Evolutionary conservation across 2,113 vertebrate species (phyloP).

Genomic region (Oceanodroma tethys): DNA sequence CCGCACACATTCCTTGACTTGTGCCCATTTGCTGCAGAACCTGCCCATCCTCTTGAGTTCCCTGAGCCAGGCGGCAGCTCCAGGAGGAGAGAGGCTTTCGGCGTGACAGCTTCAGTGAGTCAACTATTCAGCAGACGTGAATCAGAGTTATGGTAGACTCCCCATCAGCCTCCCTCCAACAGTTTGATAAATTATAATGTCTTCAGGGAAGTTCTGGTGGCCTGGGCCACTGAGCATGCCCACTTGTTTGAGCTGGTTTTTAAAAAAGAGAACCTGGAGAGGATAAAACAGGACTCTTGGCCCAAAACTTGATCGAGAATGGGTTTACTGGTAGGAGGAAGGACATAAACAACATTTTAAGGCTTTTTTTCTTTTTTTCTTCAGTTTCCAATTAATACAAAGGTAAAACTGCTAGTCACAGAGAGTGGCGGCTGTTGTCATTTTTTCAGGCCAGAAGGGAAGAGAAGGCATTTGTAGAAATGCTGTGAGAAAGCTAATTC

Average conservation of each 20-base stretch:
- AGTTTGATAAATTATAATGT: neutral
- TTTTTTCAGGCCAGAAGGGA: neutral
- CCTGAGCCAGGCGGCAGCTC: neutral
- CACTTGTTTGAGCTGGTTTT: neutral
- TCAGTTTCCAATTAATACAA: neutral
- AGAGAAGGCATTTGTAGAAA: neutral
- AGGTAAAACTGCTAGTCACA: neutral
- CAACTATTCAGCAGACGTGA: neutral
- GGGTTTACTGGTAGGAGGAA: neutral
- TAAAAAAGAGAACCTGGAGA: neutral
- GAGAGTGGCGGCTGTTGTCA: neutral
- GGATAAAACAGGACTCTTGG: neutral
- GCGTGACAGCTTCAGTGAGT: neutral
- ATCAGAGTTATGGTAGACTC: neutral
- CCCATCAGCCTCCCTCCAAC: neutral
- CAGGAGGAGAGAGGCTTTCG: neutral
- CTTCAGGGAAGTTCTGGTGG: neutral
- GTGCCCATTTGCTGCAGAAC: neutral
- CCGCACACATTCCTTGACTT: neutral
- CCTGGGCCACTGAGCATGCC: neutral
- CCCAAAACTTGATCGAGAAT: neutral
- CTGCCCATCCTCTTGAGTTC: neutral
- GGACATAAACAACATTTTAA: neutral
- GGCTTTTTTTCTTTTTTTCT: neutral
- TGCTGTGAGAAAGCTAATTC: neutral